These are phyloP conservation scores for Drosophila kohkoa DNA, from an alignment of 1,140 invertebrate species.

Conservation along the genomic window DNA sequence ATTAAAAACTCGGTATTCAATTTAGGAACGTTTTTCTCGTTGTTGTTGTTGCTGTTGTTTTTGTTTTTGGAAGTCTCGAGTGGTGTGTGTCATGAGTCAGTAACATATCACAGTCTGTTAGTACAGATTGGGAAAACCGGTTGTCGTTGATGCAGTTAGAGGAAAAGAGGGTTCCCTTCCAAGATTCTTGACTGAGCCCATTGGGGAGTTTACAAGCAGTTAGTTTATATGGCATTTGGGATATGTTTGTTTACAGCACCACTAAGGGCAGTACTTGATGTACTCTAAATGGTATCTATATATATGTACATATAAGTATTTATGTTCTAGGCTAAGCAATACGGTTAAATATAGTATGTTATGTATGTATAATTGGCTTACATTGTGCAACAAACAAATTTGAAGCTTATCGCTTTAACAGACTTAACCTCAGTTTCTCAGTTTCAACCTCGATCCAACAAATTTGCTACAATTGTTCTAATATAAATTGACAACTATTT, in stretches of 20 bases:
- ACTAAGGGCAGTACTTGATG: constrained; percentile 6
- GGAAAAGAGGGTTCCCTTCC: background rate
- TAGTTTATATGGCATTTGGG: constrained; percentile 28
- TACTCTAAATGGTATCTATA: constrained; percentile 3
- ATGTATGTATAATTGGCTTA: constrained; percentile 10
- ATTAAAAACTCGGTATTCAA: constrained; percentile 16
- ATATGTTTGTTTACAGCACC: constrained; percentile 41
- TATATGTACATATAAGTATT: constrained; percentile 3
- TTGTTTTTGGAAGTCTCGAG: constrained; percentile 53
- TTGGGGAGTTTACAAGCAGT: constrained; percentile 22
- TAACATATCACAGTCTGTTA: constrained; percentile 69
- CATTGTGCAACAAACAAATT: constrained; percentile 35
- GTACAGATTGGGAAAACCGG: constrained; percentile 31
- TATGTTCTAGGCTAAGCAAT: constrained; percentile 24
- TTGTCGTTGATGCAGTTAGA: constrained; percentile 3
- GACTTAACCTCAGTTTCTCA: constrained; percentile 54
- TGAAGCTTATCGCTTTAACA: constrained; percentile 46
- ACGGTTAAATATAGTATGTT: constrained; percentile 8
- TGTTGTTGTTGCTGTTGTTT: background rate
- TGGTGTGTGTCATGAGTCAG: constrained; percentile 35
- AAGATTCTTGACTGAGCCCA: constrained; percentile 27
- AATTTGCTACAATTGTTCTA: constrained; percentile 40
- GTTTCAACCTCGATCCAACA: constrained; percentile 44
- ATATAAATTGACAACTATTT: constrained; percentile 47
- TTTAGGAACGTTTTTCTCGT: constrained; percentile 39